Evolutionary conservation across 2,113 vertebrate genomes (phyloP).

Genomic region (Aphelocoma coerulescens): DNA sequence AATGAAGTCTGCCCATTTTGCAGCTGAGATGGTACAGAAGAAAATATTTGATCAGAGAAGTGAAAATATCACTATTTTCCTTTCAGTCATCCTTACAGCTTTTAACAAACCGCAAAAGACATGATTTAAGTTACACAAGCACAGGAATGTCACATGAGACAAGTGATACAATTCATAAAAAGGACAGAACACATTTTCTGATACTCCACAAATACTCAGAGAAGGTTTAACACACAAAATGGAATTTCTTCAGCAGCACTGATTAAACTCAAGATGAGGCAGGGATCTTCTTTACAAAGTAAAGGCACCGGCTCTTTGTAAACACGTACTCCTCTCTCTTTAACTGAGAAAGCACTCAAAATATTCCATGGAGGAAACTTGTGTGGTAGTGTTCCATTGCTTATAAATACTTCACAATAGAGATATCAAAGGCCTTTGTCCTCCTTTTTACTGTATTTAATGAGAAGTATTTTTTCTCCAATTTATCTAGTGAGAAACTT

Average conservation of each 20-base stretch:
- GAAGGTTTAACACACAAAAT: not conserved
- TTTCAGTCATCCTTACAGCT: not conserved
- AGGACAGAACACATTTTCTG: not conserved
- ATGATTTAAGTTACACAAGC: not conserved
- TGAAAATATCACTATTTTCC: not conserved
- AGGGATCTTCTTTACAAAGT: slow-evolving; percentile 55
- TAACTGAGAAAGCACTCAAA: slow-evolving; percentile 35
- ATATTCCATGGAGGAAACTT: not conserved
- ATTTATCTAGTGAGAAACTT: not conserved
- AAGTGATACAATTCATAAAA: not conserved
- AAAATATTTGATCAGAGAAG: not conserved
- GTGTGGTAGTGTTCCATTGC: not conserved
- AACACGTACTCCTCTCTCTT: slow-evolving; percentile 36
- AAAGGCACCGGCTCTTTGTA: slow-evolving; percentile 66
- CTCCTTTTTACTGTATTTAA: not conserved
- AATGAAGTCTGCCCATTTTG: not conserved
- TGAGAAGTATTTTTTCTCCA: not conserved
- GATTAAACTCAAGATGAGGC: slow-evolving; percentile 44
- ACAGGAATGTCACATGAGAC: not conserved
- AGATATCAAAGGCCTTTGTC: slow-evolving; percentile 1
- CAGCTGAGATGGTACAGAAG: not conserved
- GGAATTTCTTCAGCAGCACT: slow-evolving; percentile 52
- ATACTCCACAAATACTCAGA: slow-evolving; percentile 9
- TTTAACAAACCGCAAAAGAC: not conserved
- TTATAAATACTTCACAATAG: not conserved